Percentiles rank a stretch among this genome's conserved stretches.
Conservation (phyloP, 2,113 vertebrate species). For the Petroica traversi region DNA sequence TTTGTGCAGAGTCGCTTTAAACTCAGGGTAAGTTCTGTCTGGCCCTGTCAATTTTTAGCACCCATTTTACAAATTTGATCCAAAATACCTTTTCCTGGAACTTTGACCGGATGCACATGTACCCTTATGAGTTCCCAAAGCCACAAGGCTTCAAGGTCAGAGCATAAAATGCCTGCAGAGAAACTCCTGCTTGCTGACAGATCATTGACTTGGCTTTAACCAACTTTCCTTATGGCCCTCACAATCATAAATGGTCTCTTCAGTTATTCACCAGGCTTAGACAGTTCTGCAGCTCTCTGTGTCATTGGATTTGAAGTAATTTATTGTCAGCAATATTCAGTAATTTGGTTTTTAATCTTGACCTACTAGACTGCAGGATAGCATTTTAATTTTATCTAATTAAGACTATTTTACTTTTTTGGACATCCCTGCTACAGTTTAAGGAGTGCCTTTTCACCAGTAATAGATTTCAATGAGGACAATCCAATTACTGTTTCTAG, state of each 20-base stretch:
- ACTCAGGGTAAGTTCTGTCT: rapidly evolving
- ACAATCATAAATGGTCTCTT: neutral
- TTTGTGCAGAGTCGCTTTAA: neutral
- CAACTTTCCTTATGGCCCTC: neutral
- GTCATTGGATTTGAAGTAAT: neutral
- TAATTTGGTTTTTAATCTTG: neutral
- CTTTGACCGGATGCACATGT: neutral
- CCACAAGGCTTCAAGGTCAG: neutral
- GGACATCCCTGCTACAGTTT: neutral
- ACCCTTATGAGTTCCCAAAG: rapidly evolving
- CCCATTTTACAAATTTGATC: neutral
- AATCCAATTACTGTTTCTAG: neutral
- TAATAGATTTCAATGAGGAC: neutral
- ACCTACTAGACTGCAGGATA: neutral
- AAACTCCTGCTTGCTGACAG: neutral
- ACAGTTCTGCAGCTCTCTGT: neutral
- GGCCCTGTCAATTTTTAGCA: neutral
- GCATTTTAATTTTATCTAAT: neutral
- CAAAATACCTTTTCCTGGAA: neutral
- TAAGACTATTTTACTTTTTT: neutral
- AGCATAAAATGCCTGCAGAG: neutral
- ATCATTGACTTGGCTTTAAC: neutral
- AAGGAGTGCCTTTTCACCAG: neutral
- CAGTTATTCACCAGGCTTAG: neutral
- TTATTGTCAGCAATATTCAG: neutral